Evolutionary conservation across 1,140 invertebrate genomes (phyloP), one percentile per base, ranked within the genome.

Genomic region (Notospermus geniculatus): DNA sequence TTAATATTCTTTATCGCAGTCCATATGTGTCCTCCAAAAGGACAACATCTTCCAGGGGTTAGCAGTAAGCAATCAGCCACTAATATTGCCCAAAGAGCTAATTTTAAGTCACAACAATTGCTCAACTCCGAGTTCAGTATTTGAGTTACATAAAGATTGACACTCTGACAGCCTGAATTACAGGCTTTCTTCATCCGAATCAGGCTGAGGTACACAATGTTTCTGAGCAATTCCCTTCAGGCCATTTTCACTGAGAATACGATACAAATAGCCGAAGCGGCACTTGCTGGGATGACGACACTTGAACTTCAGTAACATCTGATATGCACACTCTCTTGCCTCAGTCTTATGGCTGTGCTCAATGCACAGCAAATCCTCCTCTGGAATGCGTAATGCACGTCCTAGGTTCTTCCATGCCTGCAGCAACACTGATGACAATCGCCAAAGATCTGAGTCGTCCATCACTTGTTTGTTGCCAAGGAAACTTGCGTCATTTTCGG

Each of bases 271-370:
- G 2, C 75, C 75, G 62, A 68, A 73, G 4, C 66, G 78, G 50
- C 70, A 74, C 25, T 70, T 63, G 25, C 60, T 57, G 2, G 71
- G 70, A 56, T 58, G 60, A 17, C 65, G 65, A 17, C 65, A 64
- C 56, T 71, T 74, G 75, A 75, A 77, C 28, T 63, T 46, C 11
- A 74, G 43, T 23, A 77, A 62, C 65, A 76, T 72, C 57, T 77
- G 75, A 54, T 76, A 77, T 0, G 72, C 64, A 55, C 71, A 73
- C 59, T 77, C 75, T 22, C 75, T 43, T n/a, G 68, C 65, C 11
- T 50, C 57, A 9, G 52, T 23, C 28, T 71, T 62, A 52, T 72
- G 59, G 7, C 62, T 39, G 27, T 70, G 61, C 45, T 77, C 69
- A 43, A 77, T 70, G 50, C 71, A 68, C 23, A 69, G 23, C 29